Evolutionary conservation across 2,888 invertebrate species (phyloP).

Genomic region (Acrobasis suavella): DNA sequence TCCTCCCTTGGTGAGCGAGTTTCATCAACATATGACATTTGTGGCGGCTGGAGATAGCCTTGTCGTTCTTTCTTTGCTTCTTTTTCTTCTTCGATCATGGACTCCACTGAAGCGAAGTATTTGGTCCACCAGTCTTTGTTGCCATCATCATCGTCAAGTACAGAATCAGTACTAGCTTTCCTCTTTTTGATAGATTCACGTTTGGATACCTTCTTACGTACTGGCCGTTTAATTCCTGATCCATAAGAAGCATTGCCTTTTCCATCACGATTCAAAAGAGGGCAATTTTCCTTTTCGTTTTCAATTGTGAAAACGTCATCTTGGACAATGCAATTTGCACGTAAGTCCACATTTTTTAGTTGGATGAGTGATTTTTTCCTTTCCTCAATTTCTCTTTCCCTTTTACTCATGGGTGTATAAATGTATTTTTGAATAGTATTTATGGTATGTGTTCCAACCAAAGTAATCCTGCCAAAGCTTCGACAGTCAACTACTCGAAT

Average conservation of each 20-base stretch:
- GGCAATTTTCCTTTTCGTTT: constrained; percentile 82
- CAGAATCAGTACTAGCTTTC: constrained; percentile 78
- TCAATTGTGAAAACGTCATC: constrained; percentile 58
- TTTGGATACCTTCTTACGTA: constrained; percentile 53
- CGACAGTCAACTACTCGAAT: constrained; percentile 94
- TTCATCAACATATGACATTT: constrained; percentile 50
- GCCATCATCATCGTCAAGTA: constrained; percentile 84
- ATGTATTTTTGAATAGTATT: constrained; percentile 94
- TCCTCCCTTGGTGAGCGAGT: constrained; percentile 51
- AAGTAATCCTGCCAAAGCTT: constrained; percentile 92
- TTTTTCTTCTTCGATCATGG: constrained; percentile 88
- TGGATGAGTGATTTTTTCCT: constrained; percentile 81
- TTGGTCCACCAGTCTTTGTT: constrained; percentile 98
- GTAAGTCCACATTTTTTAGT: constrained; percentile 66
- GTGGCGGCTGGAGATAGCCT: constrained; percentile 55
- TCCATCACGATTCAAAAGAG: constrained; percentile 79
- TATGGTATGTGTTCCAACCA: constrained; percentile 96
- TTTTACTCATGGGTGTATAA: constrained; percentile 88
- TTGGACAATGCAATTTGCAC: constrained; percentile 60
- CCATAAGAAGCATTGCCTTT: constrained; percentile 79
- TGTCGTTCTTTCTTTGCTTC: constrained; percentile 82
- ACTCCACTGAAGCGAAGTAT: constrained; percentile 94
- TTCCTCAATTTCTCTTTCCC: constrained; percentile 85
- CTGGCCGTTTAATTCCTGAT: constrained; percentile 65
- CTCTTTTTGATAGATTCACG: constrained; percentile 54